A percentile compares a stretch with the other conserved stretches of the same genome.
These are phyloP conservation scores for Drosophila sulfurigaster DNA, from an alignment of 1,140 invertebrate species.

Conservation along the genomic window DNA sequence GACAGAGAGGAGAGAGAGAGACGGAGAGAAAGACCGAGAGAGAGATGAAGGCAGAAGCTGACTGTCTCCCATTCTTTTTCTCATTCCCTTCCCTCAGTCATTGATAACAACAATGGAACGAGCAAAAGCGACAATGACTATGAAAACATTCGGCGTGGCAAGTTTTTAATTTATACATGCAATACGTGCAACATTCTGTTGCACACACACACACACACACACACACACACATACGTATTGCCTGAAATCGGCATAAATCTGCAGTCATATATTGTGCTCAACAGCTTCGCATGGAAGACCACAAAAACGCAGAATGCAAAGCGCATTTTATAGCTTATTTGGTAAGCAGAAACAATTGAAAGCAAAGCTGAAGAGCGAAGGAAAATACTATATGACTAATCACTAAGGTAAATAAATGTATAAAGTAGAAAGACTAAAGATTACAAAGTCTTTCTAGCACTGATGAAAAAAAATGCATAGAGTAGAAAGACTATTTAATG, in stretches of 20 bases:
- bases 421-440: too few relatives aligned
- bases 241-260: constrained; percentile 13
- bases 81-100: not conserved
- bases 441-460: too few relatives aligned
- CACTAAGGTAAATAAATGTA: too few relatives aligned
- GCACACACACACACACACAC: constrained; percentile 27
- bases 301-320: too few relatives aligned
- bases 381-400: too few relatives aligned
- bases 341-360: not conserved
- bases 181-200: constrained; percentile 34
- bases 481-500: too few relatives aligned
- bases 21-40: not conserved
- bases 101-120: constrained; percentile 55
- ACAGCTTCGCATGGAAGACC: not conserved
- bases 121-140: constrained; percentile 41
- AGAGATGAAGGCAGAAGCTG: not conserved
- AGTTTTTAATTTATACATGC: constrained; percentile 58
- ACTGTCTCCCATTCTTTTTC: not conserved
- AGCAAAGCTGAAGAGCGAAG: not conserved
- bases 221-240: constrained; percentile 2
- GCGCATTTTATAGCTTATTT: not conserved
- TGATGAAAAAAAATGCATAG: too few relatives aligned
- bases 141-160: constrained; percentile 46
- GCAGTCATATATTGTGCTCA: constrained; percentile 4
- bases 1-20: not conserved